Percentiles rank a stretch among this genome's conserved stretches.
phyloP scores from a whole-genome alignment of 30 jellyfish, hydroid and myxozoan species.

The Aurelia aurita complex sp. Pacific region DNA sequence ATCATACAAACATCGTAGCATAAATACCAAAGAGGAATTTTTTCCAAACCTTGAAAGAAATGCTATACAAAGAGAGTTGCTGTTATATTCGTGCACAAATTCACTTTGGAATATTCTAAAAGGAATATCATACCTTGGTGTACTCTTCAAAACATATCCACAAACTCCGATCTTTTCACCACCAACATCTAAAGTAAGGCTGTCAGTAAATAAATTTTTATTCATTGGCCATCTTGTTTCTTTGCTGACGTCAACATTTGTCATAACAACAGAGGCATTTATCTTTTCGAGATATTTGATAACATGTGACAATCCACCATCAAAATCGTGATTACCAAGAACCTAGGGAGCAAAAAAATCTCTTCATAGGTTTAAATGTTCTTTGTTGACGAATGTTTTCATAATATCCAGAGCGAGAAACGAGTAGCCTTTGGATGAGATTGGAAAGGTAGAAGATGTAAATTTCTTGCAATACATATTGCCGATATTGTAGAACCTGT shows the following conservation, averaged over 20 bases:
- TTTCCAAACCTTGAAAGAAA: too few species aligned
- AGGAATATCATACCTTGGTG: constrained; percentile 49
- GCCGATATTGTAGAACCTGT: too few species aligned
- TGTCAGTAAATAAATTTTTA: constrained; percentile 10
- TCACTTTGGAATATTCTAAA: too few species aligned
- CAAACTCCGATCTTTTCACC: constrained; percentile 68
- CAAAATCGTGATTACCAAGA: constrained; percentile 93
- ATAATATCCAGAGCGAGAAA: too few species aligned
- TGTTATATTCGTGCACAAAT: too few species aligned
- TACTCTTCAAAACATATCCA: constrained; percentile 68
- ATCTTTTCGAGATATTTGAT: constrained; percentile 47
- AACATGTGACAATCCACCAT: constrained; percentile 68
- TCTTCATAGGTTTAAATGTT: too few species aligned
- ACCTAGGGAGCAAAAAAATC: constrained; percentile 39
- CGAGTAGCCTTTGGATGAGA: too few species aligned
- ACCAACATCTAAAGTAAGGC: constrained; percentile 33
- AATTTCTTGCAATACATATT: too few species aligned
- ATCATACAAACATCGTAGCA: not conserved
- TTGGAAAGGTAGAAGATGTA: too few species aligned
- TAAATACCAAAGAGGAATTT: not conserved
- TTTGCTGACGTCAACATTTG: constrained; percentile 60
- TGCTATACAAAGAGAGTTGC: too few species aligned
- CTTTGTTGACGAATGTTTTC: too few species aligned
- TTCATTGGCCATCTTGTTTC: constrained; percentile 72
- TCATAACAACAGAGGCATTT: constrained; percentile 64